Evolutionary conservation across 2,797 vertebrate species (phyloP), one percentile per base, ranked within the genome.

Genomic region (Bucorvus abyssinicus): DNA sequence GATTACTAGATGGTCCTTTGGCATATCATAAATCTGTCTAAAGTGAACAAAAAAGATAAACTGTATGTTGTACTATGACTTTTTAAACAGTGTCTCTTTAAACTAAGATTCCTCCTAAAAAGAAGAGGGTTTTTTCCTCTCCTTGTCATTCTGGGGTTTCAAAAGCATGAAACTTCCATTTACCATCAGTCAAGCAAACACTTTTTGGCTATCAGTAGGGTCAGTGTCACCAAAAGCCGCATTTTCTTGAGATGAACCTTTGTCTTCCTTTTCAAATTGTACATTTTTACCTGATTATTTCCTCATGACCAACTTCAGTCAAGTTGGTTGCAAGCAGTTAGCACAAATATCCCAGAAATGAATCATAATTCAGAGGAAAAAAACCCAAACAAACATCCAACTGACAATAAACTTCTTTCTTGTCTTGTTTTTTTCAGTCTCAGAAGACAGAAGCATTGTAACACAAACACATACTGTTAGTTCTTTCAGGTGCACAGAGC

Each of bases 261-360:
- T 82, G 47, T 94, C 70, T 94, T 93, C 18, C 29, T 70, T 81
- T 80, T 89, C 63, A 71, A 80, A 91, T 24, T 45, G 45, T 24
- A 63, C 24, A 74, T 94, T 96, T 88, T 90, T 76, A 95, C 91
- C 91, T 79, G 79, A 96, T 95, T 90, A 82, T 55, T 96, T 87
- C 93, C 82, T 91, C 21, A 60, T 91, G 89, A 88, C 42, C 59
- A 84, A 38, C 73, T 60, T 0, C 73, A 67, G 45, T 42, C n/a
- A 60, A 59, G 26, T 56, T 82, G 30, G 50, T 94, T 90, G 55
- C 47, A 93, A 95, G 52, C 26, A 78, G 50, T 50, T 65, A 84
- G n/a, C n/a, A 69, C 17, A 84, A 94, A 95, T 88, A 90, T 52
- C 69, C n/a, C 53, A 84, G 65, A 92, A 77, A 69, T 81, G 42